These are phyloP conservation scores for Malurus elegans DNA, from an alignment of 2,113 vertebrate species.

Conservation along the genomic window DNA sequence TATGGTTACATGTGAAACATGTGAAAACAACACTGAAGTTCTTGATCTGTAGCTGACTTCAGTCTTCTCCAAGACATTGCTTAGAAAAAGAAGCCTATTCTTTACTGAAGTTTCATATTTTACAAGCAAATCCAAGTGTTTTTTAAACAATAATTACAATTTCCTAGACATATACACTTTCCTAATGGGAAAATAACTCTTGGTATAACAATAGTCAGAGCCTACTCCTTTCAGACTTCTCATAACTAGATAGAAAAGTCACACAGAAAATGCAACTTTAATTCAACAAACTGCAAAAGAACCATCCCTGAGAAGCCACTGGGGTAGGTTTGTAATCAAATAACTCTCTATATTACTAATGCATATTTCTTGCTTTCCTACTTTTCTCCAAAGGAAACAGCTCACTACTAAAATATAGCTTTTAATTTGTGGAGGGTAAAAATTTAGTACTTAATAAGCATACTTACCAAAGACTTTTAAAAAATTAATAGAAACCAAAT, in stretches of 20 bases:
- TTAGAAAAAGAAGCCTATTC: neutral
- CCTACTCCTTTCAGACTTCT: neutral
- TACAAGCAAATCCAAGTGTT: neutral
- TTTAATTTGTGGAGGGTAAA: conserved; percentile 70
- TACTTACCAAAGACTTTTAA: conserved; percentile 62
- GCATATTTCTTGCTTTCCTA: neutral
- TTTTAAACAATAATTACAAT: neutral
- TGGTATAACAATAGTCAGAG: neutral
- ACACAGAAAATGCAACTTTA: conserved; percentile 19
- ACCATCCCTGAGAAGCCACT: neutral
- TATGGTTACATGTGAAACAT: neutral
- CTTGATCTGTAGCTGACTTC: conserved; percentile 2
- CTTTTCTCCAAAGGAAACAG: conserved; percentile 33
- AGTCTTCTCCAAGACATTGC: conserved; percentile 7
- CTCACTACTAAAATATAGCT: conserved; percentile 61
- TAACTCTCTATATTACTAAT: neutral
- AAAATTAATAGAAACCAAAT: conserved; percentile 75
- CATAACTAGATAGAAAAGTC: conserved; percentile 34
- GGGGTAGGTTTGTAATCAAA: neutral
- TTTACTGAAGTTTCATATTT: conserved; percentile 2
- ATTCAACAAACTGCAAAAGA: conserved; percentile 31
- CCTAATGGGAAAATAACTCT: neutral
- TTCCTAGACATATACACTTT: neutral
- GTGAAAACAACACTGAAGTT: neutral
- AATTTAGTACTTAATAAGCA: conserved; percentile 66